Evolutionary conservation across 2,113 vertebrate species (phyloP).

Genomic region (Monopterus albus): DNA sequence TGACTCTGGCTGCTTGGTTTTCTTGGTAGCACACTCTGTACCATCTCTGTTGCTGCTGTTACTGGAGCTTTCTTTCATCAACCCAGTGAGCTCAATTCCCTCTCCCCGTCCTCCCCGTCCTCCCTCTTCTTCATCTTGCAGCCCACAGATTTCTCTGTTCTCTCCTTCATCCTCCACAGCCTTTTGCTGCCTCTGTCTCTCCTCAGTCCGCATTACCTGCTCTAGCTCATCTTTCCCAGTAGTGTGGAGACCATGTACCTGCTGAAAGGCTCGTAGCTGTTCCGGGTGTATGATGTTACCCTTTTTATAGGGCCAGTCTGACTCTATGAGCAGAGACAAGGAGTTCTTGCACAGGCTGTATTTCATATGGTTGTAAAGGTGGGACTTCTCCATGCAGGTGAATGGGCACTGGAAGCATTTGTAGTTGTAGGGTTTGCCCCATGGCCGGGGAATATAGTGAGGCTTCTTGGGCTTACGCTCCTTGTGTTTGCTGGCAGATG

Average conservation of each 20-base stretch:
- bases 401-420: conserved; percentile 99
- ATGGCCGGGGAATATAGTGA: conserved; percentile 95
- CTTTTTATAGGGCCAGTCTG: conserved; percentile 94
- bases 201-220: conserved; percentile 44
- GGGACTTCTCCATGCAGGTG: conserved; percentile 99
- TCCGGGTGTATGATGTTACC: conserved; percentile 86
- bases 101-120: conserved; percentile 59
- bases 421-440: conserved; percentile 99
- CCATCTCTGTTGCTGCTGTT: conserved; percentile 16
- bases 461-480: conserved; percentile 98
- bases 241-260: conserved; percentile 55
- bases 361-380: conserved; percentile 99
- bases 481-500: conserved; percentile 88
- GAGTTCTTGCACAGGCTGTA: conserved; percentile 99
- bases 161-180: conserved; percentile 77
- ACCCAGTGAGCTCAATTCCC: conserved; percentile 39
- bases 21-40: conserved; percentile 68
- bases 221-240: conserved; percentile 70
- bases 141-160: conserved; percentile 61
- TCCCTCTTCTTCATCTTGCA: conserved; percentile 65
- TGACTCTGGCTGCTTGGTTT: conserved; percentile 82
- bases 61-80: conserved; percentile 43
- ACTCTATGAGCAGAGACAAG: conserved; percentile 93
- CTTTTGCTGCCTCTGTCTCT: conserved; percentile 58
- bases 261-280: conserved; percentile 84